Conservation (phyloP, 1,140 invertebrate genomes). For the Trissolcus basalis region DNA sequence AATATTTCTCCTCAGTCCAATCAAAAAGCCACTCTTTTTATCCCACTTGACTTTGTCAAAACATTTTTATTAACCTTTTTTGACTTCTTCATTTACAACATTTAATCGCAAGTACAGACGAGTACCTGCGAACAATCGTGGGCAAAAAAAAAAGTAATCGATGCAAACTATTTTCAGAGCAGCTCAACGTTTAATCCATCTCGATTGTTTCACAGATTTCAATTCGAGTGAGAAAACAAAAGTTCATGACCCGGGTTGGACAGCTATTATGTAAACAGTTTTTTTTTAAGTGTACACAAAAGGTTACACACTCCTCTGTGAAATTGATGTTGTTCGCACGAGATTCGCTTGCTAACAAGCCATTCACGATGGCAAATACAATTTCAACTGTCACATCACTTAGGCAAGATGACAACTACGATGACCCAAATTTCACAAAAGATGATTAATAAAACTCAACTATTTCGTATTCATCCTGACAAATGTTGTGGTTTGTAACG, state of each 20-base stretch:
- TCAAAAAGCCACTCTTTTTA: too few species aligned
- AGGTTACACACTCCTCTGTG: background rate
- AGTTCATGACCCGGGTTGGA: conserved; percentile 26
- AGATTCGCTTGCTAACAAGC: too few species aligned
- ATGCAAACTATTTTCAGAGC: conserved; percentile 6
- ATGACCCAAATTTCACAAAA: conserved; percentile 9
- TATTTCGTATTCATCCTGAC: too few species aligned
- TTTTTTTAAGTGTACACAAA: conserved; percentile 32
- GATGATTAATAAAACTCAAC: too few species aligned
- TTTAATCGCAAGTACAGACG: too few species aligned
- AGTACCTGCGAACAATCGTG: background rate
- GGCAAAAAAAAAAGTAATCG: background rate
- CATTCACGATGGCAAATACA: conserved; percentile 9
- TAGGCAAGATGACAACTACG: conserved; percentile 5
- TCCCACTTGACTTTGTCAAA: too few species aligned
- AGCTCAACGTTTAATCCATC: conserved; percentile 10
- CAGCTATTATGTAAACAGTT: conserved; percentile 20
- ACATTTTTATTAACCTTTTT: too few species aligned
- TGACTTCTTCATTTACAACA: too few species aligned
- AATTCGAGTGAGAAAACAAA: conserved; percentile 13
- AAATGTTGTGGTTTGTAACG: too few species aligned
- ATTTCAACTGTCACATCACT: conserved; percentile 29
- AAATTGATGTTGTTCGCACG: background rate
- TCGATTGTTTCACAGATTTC: conserved; percentile 19
- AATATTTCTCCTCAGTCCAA: background rate